Conservation (phyloP, 2,113 vertebrate species). For the Xenopus laevis region DNA sequence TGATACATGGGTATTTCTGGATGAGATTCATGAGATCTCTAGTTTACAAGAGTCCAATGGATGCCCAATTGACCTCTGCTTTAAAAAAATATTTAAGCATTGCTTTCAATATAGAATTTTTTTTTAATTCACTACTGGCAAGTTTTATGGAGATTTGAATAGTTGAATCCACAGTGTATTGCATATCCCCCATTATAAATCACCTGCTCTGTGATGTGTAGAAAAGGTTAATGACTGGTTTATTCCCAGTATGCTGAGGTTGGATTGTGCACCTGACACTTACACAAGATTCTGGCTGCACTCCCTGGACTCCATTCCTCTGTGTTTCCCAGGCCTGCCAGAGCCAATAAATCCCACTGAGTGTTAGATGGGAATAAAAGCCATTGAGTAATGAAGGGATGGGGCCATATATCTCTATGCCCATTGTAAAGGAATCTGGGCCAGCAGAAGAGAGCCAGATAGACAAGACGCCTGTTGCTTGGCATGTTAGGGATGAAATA, state of each 20-base stretch:
- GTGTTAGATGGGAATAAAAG: slow-evolving; percentile 35
- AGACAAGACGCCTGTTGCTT: slow-evolving; percentile 37
- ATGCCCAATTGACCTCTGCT: too few relatives aligned
- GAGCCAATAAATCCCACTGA: slow-evolving; percentile 28
- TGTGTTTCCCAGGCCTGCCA: slow-evolving; percentile 31
- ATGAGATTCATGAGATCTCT: too few relatives aligned
- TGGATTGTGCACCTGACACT: slow-evolving; percentile 23
- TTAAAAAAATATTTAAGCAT: too few relatives aligned
- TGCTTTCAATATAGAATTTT: too few relatives aligned
- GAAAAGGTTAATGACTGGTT: slow-evolving; percentile 40
- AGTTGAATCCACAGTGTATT: too few relatives aligned
- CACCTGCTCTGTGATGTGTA: slow-evolving; percentile 28
- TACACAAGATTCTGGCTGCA: slow-evolving; percentile 4
- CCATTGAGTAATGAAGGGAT: slow-evolving; percentile 23
- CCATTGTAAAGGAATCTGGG: slow-evolving; percentile 30
- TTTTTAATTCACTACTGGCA: too few relatives aligned
- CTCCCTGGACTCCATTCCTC: slow-evolving; percentile 9
- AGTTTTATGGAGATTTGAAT: too few relatives aligned
- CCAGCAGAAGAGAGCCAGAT: slow-evolving; percentile 12
- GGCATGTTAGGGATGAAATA: slow-evolving; percentile 43
- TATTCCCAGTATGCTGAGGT: slow-evolving; percentile 19
- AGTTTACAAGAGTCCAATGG: too few relatives aligned
- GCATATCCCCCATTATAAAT: too few relatives aligned
- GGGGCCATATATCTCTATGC: slow-evolving; percentile 13
- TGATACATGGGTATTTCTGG: too few relatives aligned